These are phyloP conservation scores for Nothura maculosa DNA, from an alignment of 2,797 vertebrate species.

Conservation along the genomic window DNA sequence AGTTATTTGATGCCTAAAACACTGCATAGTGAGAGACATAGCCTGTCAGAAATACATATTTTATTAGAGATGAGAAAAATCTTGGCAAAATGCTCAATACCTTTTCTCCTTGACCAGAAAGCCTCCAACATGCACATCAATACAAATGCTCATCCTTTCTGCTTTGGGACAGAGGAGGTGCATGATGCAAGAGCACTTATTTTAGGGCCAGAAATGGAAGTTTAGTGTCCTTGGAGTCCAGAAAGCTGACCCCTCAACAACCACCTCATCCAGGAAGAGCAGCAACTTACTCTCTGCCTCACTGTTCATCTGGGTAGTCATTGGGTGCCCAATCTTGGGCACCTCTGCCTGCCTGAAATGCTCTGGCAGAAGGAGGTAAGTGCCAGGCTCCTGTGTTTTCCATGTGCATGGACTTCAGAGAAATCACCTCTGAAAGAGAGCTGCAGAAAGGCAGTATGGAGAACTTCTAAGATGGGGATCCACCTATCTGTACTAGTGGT, in stretches of 20 bases:
- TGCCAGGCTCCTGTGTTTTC: accelerated
- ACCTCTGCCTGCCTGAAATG: neutral
- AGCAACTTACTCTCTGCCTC: neutral
- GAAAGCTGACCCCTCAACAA: neutral
- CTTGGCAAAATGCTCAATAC: neutral
- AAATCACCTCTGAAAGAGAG: too few species aligned
- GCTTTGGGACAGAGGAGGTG: neutral
- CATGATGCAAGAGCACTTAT: neutral
- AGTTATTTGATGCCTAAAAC: neutral
- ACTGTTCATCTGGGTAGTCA: neutral
- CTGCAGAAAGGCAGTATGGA: too few species aligned
- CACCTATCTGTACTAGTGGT: neutral
- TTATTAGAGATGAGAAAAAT: conserved; percentile 9
- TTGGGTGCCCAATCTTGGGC: neutral
- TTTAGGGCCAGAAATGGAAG: neutral
- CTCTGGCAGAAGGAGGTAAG: neutral
- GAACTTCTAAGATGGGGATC: neutral
- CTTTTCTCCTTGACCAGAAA: neutral
- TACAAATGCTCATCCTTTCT: neutral
- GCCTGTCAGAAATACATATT: neutral
- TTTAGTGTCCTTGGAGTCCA: neutral
- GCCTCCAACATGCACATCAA: accelerated
- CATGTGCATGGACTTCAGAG: neutral
- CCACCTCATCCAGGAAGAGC: neutral
- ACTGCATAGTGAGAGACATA: neutral